Conservation (phyloP, 2,113 vertebrate species). For the Poicephalus meyeri region DNA sequence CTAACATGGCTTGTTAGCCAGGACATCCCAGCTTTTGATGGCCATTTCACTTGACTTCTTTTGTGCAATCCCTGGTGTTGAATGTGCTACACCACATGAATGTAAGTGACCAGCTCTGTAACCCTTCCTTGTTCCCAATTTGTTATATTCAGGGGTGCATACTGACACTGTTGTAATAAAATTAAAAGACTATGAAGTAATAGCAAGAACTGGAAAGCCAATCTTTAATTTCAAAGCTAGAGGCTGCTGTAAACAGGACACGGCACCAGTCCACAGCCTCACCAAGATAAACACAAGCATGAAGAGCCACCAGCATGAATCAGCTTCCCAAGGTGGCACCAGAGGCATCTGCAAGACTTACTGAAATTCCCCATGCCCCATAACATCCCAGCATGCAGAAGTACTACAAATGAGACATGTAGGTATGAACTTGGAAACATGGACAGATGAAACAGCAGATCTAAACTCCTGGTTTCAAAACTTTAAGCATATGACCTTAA, state of each 20-base stretch:
- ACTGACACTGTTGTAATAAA: background rate
- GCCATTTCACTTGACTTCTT: background rate
- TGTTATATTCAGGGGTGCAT: background rate
- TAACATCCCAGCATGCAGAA: background rate
- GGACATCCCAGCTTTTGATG: background rate
- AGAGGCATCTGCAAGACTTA: background rate
- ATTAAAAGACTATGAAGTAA: background rate
- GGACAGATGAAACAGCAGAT: background rate
- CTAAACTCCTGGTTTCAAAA: background rate
- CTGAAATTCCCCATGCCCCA: background rate
- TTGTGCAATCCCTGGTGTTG: accelerated
- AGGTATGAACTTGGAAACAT: background rate
- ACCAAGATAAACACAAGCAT: accelerated
- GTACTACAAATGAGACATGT: accelerated
- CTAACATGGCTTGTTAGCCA: background rate
- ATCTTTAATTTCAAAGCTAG: background rate
- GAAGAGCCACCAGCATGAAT: background rate
- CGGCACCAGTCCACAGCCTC: background rate
- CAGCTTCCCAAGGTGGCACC: background rate
- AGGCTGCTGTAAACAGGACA: background rate
- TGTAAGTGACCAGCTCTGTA: background rate
- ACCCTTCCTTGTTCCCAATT: background rate
- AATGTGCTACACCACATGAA: background rate
- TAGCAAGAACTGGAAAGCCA: background rate
- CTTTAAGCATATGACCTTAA: background rate